Evolutionary conservation across 2,797 vertebrate species (phyloP).

Genomic region (Protonibea diacanthus): DNA sequence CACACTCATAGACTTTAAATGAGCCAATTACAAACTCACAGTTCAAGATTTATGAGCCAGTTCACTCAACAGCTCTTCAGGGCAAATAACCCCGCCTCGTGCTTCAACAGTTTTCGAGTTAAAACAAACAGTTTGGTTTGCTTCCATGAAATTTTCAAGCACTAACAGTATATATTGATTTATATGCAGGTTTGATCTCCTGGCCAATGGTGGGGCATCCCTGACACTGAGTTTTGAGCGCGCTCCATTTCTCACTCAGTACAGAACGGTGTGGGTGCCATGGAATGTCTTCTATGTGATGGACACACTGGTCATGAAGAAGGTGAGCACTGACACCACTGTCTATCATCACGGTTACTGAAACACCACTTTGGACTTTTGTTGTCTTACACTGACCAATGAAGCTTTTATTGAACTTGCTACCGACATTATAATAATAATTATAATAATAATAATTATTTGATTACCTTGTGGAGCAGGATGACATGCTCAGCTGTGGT

Average conservation of each 20-base stretch:
- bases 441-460: too few species aligned
- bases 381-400: background rate
- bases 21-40: conserved; percentile 5
- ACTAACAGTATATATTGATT: background rate
- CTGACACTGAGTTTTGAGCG: conserved; percentile 96
- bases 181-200: conserved; percentile 92
- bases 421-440: too few species aligned
- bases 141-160: too few species aligned
- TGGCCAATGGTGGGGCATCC: conserved; percentile 95
- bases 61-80: conserved; percentile 7
- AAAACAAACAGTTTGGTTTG: background rate
- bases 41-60: background rate
- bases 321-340: conserved; percentile 68
- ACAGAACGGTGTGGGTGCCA: conserved; percentile 96
- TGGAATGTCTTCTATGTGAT: conserved; percentile 99
- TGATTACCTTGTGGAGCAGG: background rate
- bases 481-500: background rate
- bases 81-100: background rate
- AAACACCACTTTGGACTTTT: background rate
- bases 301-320: conserved; percentile 98
- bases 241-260: conserved; percentile 94
- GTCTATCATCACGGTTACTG: background rate
- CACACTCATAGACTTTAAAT: conserved; percentile 16
- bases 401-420: background rate
- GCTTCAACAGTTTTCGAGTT: background rate